A percentile compares a stretch with the other conserved stretches of the same genome.
Conservation (phyloP, 2,888 invertebrate genomes). For the Acrobasis consociella region DNA sequence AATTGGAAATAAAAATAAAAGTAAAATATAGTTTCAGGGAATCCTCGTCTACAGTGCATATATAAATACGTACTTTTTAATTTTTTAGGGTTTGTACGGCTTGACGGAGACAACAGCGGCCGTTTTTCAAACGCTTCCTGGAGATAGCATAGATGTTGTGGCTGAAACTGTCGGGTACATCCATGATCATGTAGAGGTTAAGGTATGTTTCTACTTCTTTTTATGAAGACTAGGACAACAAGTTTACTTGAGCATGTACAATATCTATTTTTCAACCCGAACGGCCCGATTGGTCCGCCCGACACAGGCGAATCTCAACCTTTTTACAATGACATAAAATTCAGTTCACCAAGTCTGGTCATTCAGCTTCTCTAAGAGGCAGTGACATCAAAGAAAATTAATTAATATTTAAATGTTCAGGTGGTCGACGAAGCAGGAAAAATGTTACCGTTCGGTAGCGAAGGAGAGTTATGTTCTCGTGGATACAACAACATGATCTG, state of each 20-base stretch:
- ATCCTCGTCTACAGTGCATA: too few relatives aligned
- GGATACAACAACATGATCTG: slow-evolving; percentile 91
- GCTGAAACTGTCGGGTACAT: slow-evolving; percentile 84
- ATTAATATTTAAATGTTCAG: slow-evolving; percentile 50
- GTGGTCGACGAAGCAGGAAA: slow-evolving; percentile 85
- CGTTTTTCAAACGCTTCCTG: slow-evolving; percentile 79
- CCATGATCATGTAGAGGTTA: slow-evolving; percentile 83
- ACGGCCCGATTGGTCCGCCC: too few relatives aligned
- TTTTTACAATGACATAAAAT: too few relatives aligned
- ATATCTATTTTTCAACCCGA: too few relatives aligned
- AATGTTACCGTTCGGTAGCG: slow-evolving; percentile 86
- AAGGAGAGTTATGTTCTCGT: slow-evolving; percentile 89
- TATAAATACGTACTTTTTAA: slow-evolving; percentile 5
- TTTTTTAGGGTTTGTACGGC: slow-evolving; percentile 83
- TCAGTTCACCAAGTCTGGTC: too few relatives aligned
- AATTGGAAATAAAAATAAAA: too few relatives aligned
- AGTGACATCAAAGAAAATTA: too few relatives aligned
- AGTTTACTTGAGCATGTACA: too few relatives aligned
- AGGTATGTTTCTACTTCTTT: slow-evolving; percentile 56
- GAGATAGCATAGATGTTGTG: slow-evolving; percentile 74
- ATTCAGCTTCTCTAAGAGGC: too few relatives aligned
- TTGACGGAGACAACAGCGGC: slow-evolving; percentile 84
- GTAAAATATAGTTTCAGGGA: too few relatives aligned
- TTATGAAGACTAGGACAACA: too few relatives aligned
- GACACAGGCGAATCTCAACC: too few relatives aligned